Evolutionary conservation across 2,113 vertebrate genomes (phyloP).

Genomic region (Megaptera novaeangliae): DNA sequence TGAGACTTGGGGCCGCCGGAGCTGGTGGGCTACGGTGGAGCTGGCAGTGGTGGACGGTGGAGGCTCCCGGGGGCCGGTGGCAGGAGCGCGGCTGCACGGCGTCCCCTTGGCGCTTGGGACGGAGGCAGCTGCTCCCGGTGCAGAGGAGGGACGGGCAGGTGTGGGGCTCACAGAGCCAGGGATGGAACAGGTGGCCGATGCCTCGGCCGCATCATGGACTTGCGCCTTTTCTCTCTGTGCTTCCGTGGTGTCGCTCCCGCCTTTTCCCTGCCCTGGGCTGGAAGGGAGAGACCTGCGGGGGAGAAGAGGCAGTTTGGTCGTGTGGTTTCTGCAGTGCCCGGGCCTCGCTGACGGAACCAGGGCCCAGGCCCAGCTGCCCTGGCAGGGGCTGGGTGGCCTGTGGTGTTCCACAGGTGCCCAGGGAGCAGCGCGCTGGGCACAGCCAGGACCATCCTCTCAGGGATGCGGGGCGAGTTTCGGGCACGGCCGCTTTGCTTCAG

Average conservation of each 20-base stretch:
- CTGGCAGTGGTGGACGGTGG: not conserved
- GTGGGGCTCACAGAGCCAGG: not conserved
- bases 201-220: not conserved
- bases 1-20: too few relatives aligned
- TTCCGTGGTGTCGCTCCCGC: not conserved
- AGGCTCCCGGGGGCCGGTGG: not conserved
- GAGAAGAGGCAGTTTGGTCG: not conserved
- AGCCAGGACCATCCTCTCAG: not conserved
- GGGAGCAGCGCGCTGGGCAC: not conserved
- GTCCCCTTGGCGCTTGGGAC: too few relatives aligned
- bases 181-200: too few relatives aligned
- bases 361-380: not conserved
- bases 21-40: not conserved
- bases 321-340: not conserved
- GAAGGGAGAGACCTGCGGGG: not conserved
- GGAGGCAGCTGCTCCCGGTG: rapidly evolving
- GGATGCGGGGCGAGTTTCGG: not conserved
- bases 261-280: too few relatives aligned
- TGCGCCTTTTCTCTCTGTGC: not conserved
- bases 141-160: not conserved
- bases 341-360: not conserved
- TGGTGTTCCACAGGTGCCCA: not conserved
- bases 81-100: too few relatives aligned
- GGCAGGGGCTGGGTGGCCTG: not conserved
- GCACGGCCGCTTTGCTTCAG: not conserved